Evolutionary conservation across 2,888 invertebrate species (phyloP).

Genomic region (Halictus quadricinctus): DNA sequence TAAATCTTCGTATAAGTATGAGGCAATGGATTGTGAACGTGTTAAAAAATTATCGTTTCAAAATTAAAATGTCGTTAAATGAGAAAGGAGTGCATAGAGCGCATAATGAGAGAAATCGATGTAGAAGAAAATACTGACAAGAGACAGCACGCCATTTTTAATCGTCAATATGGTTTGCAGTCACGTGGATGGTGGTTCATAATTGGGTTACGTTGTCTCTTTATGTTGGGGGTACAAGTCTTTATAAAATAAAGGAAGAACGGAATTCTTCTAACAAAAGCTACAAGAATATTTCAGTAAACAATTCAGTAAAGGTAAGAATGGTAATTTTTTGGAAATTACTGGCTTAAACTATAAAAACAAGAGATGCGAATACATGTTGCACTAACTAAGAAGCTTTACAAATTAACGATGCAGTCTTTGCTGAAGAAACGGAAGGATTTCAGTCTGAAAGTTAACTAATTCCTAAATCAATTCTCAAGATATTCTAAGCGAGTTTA

Average conservation of each 20-base stretch:
- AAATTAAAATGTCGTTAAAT: not conserved
- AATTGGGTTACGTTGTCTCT: not conserved
- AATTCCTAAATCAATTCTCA: not conserved
- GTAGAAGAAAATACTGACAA: conserved; percentile 1
- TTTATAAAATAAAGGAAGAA: conserved; percentile 32
- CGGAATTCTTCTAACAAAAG: not conserved
- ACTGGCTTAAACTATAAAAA: not conserved
- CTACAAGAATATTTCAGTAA: not conserved
- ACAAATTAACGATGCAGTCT: not conserved
- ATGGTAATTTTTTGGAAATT: not conserved
- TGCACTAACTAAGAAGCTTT: conserved; percentile 8
- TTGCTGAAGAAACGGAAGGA: not conserved
- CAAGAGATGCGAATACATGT: not conserved
- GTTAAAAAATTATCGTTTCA: not conserved
- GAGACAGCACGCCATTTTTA: not conserved
- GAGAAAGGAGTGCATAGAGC: not conserved
- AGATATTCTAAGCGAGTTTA: not conserved
- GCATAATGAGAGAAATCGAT: not conserved
- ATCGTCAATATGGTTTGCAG: not conserved
- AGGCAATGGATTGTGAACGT: not conserved
- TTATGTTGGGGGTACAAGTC: not conserved
- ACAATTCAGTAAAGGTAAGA: not conserved
- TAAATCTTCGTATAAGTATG: not conserved
- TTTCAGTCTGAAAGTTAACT: not conserved
- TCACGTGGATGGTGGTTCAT: not conserved